Conservation (phyloP, 2,797 vertebrate genomes). For the Trachurus trachurus region DNA sequence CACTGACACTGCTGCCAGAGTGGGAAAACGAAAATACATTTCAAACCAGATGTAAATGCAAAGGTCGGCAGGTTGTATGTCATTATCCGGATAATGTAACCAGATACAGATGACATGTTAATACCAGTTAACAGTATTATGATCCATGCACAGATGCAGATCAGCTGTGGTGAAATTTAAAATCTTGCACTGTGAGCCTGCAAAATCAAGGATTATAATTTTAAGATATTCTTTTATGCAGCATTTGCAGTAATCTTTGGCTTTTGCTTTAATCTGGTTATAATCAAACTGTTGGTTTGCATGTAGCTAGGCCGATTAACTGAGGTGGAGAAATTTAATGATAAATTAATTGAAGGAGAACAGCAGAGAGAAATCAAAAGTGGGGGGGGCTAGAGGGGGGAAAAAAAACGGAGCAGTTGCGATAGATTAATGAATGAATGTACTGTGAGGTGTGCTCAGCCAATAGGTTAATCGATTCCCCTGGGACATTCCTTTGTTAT, state of each 20-base stretch:
- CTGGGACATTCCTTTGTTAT: conserved; percentile 30
- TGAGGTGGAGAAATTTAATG: conserved; percentile 27
- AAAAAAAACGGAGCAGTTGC: conserved; percentile 29
- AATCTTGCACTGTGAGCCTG: neutral
- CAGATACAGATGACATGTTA: neutral
- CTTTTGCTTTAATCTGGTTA: conserved; percentile 17
- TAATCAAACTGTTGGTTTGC: conserved; percentile 25
- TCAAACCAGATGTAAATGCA: neutral
- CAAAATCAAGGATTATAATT: neutral
- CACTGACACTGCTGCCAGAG: neutral
- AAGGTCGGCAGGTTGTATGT: neutral
- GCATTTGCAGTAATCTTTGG: conserved; percentile 5
- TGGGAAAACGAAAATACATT: neutral
- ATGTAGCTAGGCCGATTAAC: conserved; percentile 15
- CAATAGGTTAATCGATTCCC: conserved; percentile 47
- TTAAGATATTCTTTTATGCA: neutral
- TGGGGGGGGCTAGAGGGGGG: conserved; percentile 20
- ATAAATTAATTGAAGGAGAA: conserved; percentile 22
- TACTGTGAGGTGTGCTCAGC: conserved; percentile 18
- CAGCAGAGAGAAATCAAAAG: conserved; percentile 21
- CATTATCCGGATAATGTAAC: neutral
- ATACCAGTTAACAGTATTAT: neutral
- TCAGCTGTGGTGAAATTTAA: conserved; percentile 4
- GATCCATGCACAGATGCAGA: neutral
- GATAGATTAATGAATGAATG: conserved; percentile 40